A percentile compares a stretch with the other conserved stretches of the same genome.
Conservation (phyloP, 2,797 vertebrate genomes). For the Basileuterus tristriatus region DNA sequence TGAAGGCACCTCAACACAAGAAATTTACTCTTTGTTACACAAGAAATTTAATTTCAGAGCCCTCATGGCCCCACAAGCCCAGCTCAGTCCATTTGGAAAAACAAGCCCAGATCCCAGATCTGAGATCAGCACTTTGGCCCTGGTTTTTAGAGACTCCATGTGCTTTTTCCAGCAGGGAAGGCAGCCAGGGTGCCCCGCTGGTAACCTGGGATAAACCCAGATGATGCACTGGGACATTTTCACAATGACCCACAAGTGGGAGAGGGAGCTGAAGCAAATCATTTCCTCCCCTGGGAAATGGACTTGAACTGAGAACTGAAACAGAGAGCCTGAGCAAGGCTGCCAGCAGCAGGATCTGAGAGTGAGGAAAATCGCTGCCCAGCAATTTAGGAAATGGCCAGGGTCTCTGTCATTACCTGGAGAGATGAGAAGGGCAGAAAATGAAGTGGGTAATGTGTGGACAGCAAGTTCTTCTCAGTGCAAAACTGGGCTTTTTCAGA, state of each 20-base stretch:
- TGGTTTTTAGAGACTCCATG: background rate
- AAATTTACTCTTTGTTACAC: background rate
- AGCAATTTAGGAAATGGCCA: constrained; percentile 1
- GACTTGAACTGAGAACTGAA: background rate
- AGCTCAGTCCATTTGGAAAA: background rate
- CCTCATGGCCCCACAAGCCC: background rate
- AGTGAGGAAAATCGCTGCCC: background rate
- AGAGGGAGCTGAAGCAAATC: background rate
- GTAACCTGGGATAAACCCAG: background rate
- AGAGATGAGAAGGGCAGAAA: constrained; percentile 10
- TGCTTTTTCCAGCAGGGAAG: background rate
- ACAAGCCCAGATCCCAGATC: background rate
- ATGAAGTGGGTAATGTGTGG: background rate
- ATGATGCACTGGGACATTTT: background rate
- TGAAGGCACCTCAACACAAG: background rate
- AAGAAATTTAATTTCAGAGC: background rate
- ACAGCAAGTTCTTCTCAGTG: background rate
- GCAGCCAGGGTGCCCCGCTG: background rate
- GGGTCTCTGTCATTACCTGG: background rate
- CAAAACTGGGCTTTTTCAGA: background rate
- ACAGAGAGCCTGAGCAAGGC: background rate
- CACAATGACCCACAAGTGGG: background rate
- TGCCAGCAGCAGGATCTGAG: background rate
- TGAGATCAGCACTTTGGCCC: background rate
- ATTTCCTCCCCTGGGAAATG: background rate